Percentiles rank a stretch among this genome's conserved stretches.
Conservation (phyloP, 1,140 invertebrate species). For the Pomacea maculata region DNA sequence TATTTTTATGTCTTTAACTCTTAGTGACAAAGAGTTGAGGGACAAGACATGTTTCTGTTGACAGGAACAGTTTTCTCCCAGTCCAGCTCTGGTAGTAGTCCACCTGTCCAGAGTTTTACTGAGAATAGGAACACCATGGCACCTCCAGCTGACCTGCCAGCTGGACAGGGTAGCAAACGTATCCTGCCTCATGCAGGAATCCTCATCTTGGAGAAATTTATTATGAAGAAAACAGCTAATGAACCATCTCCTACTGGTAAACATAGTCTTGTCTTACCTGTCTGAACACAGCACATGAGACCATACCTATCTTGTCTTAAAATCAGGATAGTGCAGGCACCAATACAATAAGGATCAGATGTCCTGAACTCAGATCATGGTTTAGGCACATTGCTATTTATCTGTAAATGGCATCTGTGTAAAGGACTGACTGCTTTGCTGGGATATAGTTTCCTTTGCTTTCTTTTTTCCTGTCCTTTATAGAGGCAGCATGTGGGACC, state of each 20-base stretch:
- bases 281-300: no score
- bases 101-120: slow-evolving; percentile 44
- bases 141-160: background rate
- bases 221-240: slow-evolving; percentile 45
- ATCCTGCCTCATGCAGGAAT: slow-evolving; percentile 59
- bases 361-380: no score
- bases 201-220: slow-evolving; percentile 61
- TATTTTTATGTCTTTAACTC: no score
- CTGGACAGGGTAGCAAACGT: slow-evolving; percentile 37
- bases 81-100: slow-evolving; percentile 48
- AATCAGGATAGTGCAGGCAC: no score
- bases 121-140: slow-evolving; percentile 34
- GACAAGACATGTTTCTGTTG: no score
- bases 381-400: no score
- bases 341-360: no score
- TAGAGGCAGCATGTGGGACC: no score
- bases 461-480: no score
- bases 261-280: background rate
- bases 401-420: no score
- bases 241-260: slow-evolving; percentile 48
- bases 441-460: no score
- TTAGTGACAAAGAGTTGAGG: background rate
- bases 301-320: no score
- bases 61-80: slow-evolving; percentile 56
- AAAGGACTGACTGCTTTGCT: background rate